A percentile compares a stretch with the other conserved stretches of the same genome.
These are phyloP conservation scores for Salpingus planirostris DNA, from an alignment of 2,888 invertebrate species.

Conservation along the genomic window DNA sequence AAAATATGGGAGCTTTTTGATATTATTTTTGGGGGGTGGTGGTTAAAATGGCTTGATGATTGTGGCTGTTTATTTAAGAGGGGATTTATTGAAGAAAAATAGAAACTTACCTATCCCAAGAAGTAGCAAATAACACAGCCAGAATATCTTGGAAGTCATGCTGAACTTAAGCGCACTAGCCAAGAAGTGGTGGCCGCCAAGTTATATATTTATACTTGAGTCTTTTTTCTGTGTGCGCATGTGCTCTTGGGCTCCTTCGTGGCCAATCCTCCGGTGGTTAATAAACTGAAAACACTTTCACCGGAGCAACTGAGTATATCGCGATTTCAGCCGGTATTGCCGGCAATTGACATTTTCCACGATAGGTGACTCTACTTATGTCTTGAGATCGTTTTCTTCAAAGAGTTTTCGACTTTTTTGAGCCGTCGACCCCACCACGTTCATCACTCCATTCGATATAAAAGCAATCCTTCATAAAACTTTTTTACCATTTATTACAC, in stretches of 20 bases:
- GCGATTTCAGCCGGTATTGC: conserved; percentile 16
- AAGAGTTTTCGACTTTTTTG: too few relatives aligned
- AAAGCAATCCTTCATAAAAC: too few relatives aligned
- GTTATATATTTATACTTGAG: conserved; percentile 43
- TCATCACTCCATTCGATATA: too few relatives aligned
- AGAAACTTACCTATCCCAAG: conserved; percentile 39
- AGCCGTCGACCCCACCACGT: too few relatives aligned
- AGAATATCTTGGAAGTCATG: conserved; percentile 41
- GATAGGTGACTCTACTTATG: conserved; percentile 41
- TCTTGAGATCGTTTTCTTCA: conserved; percentile 15
- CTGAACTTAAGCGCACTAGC: conserved; percentile 39
- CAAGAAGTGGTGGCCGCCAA: conserved; percentile 38
- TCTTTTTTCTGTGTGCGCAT: conserved; percentile 36
- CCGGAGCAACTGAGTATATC: conserved; percentile 23
- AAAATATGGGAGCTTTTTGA: background rate
- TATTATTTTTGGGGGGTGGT: background rate
- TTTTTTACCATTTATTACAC: too few relatives aligned
- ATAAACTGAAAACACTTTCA: conserved; percentile 33
- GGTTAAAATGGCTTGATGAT: too few relatives aligned
- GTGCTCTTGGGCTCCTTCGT: conserved; percentile 24
- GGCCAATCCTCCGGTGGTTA: conserved; percentile 22
- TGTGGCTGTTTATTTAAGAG: too few relatives aligned
- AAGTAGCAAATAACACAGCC: conserved; percentile 42
- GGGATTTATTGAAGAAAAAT: too few relatives aligned
- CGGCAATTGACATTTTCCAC: conserved; percentile 30